Evolutionary conservation across 1,140 invertebrate species (phyloP).

Genomic region (Cotesia typhae): DNA sequence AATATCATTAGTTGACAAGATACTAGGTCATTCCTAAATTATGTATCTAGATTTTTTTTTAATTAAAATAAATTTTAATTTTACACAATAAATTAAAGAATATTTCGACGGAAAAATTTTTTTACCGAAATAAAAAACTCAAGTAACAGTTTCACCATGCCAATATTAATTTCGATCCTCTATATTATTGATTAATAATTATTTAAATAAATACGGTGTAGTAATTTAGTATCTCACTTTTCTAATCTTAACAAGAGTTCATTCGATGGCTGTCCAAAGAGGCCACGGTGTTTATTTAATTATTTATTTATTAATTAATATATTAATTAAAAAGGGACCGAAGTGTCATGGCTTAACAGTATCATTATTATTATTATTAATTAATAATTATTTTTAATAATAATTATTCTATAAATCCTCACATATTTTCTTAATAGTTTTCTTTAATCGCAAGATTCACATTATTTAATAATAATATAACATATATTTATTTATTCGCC

Average conservation of each 20-base stretch:
- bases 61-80: no score
- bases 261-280: neutral
- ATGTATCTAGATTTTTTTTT: no score
- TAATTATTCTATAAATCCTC: slow-evolving; percentile 10
- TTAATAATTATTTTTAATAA: neutral
- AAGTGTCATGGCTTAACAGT: slow-evolving; percentile 30
- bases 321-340: neutral
- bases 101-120: no score
- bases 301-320: neutral
- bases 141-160: no score
- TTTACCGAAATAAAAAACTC: no score
- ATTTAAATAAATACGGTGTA: no score
- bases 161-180: slow-evolving; percentile 14
- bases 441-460: slow-evolving; percentile 25
- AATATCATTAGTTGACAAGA: no score
- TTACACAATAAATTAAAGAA: no score
- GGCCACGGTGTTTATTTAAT: neutral
- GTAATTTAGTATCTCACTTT: no score
- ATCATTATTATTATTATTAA: slow-evolving; percentile 15
- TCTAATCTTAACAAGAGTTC: neutral
- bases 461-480: slow-evolving; percentile 4
- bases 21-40: no score
- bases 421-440: slow-evolving; percentile 7
- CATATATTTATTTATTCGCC: slow-evolving; percentile 4
- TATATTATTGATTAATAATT: neutral